Base-by-base conservation (phyloP, 2,888 invertebrate genomes). In the Andrena haemorrhoa region DNA sequence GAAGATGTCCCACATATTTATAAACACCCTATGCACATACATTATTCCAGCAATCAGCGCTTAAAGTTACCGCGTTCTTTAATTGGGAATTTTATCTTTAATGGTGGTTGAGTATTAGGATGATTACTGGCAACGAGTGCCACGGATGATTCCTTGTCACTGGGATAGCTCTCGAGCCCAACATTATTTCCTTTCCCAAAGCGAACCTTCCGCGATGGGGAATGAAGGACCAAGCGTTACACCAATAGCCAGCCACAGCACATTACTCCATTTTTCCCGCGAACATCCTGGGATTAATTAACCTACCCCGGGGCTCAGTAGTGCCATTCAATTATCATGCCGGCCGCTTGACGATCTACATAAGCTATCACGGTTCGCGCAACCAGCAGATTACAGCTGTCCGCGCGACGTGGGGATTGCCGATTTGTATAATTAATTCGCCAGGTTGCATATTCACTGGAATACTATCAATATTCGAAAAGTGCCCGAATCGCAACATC, bases 241-340 rank as follows among this genome's bases (percentile, higher is more conserved):
- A 16, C 41, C 4, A 16, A 23, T 26, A 56, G 23, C 23, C 23
- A 56, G 23, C 23, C 10, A 26, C 10, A 56, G 10, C 23, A 12
- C 29, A 73, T 81, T 64, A 65, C 49, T 26, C 53, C 65, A 61
- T 76, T 83, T 80, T 75, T 75, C 66, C 7, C 31, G 49, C 60
- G 53, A 70, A 64, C 33, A 23, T n/a, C 56, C 51, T 26, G 70
- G 82, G 75, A 82, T 82, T 84, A 84, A 84, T 86, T 86, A 86
- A 83, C 85, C 68, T 79, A 69, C 74, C 75, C 60, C 60, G 35
- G 56, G 63, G 68, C 47, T 63, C 66, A 80, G 83, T 79, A 80
- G 86, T 86, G 86, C 86, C 83, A 75, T 86, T 86, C 86, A 86
- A 86, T 86, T 86, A 86, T 86, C 86, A 86, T 86, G 79, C 83